Base-by-base conservation (phyloP, 2,888 invertebrate genomes). In the Folsomia candida region DNA sequence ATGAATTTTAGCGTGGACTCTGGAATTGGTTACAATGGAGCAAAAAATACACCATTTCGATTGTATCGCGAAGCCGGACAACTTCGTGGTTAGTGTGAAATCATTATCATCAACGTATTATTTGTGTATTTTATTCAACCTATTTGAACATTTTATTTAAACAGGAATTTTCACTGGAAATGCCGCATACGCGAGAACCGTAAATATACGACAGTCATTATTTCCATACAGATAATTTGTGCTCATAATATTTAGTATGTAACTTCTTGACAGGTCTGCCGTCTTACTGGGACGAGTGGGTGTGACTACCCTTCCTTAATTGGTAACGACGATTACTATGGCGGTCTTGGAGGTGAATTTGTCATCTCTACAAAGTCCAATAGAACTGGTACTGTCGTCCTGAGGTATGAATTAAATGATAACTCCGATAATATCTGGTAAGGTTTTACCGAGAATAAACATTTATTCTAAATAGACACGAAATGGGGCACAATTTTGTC, bases 331-430 rank as follows among this genome's bases (percentile, higher is more conserved):
- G 37, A 37, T 14, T 37, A 37, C 37, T 37, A 37, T 14, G 37
- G 37, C 37, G 79, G 79, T n/a, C 59, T 79, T 6, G 79, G 79
- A 4, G 79, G 79, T 20, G 79, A 79, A 37, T 79, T 79, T 64
- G 79, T 79, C 4, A 78, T 79, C 51, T 79, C 76, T 1, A 79
- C 79, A 2, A 73, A 54, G 51, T 74, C 74, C 57, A 66, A 74
- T 11, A 57, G 76, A n/a, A 79, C 79, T 11, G 79, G 78, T 0
- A 76, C 74, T n/a, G 73, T 73, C 24, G 74, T 76, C 2, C 63
- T 76, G 1, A 47, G 74, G 0, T n/a, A n/a, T n/a, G n/a, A n/a
- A n/a, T n/a, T n/a, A n/a, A n/a, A n/a, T n/a, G n/a, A n/a, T n/a
- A n/a, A n/a, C n/a, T n/a, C n/a, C n/a, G n/a, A n/a, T n/a, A n/a